Conservation (phyloP, 2,888 invertebrate genomes). For the Elysia crispata region DNA sequence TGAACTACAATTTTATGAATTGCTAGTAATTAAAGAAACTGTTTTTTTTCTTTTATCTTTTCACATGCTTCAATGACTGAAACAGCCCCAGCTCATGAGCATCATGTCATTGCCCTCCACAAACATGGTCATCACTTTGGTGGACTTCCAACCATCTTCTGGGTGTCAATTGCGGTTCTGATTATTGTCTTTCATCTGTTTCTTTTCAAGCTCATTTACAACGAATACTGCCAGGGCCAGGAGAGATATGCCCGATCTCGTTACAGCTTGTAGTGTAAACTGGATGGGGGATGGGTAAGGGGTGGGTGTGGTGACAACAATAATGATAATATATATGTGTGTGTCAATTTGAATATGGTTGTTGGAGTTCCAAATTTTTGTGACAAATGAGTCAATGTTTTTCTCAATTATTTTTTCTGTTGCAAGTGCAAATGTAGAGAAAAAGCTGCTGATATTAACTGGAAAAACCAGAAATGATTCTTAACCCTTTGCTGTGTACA, state of each 20-base stretch:
- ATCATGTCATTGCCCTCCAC: conserved; percentile 92
- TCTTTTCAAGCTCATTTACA: conserved; percentile 92
- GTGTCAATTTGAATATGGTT: too few relatives aligned
- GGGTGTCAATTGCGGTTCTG: conserved; percentile 92
- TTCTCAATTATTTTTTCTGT: too few relatives aligned
- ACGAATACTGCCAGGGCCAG: conserved; percentile 85
- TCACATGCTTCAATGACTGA: too few relatives aligned
- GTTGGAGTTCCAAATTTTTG: too few relatives aligned
- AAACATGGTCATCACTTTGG: conserved; percentile 93
- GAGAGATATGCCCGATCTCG: conserved; percentile 64
- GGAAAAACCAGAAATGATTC: too few relatives aligned
- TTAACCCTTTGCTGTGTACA: too few relatives aligned
- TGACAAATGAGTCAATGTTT: too few relatives aligned
- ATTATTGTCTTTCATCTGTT: conserved; percentile 95
- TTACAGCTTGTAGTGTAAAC: conserved; percentile 62
- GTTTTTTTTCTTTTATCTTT: not conserved
- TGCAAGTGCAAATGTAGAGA: too few relatives aligned
- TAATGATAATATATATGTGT: too few relatives aligned
- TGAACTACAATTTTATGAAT: too few relatives aligned
- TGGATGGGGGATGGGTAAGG: not conserved
- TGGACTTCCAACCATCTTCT: conserved; percentile 92
- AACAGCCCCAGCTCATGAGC: conserved; percentile 91
- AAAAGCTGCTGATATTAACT: too few relatives aligned
- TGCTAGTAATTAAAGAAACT: not conserved
- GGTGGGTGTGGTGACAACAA: not conserved